Evolutionary conservation across 2,113 vertebrate genomes (phyloP).

Genomic region (Solenodon paradoxus): DNA sequence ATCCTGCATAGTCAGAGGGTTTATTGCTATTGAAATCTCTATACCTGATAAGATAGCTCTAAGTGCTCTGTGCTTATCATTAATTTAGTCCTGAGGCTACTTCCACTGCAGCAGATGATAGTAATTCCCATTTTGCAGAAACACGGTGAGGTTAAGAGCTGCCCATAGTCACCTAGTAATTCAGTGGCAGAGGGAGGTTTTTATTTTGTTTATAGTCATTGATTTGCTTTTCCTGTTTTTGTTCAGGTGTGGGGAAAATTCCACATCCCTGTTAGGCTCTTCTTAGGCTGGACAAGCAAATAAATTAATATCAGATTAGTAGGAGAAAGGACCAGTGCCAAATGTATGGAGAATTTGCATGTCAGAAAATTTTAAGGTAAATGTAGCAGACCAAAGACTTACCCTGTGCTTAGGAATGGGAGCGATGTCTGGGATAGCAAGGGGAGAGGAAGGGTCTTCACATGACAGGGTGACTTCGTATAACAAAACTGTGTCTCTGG

Average conservation of each 20-base stretch:
- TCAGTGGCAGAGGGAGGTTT: background rate
- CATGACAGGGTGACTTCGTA: no score
- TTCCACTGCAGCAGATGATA: background rate
- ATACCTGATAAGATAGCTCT: background rate
- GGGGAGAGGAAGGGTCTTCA: no score
- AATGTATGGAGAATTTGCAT: no score
- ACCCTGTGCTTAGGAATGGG: no score
- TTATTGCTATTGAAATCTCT: background rate
- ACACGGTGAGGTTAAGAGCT: background rate
- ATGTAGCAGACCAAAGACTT: no score
- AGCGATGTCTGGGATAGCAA: no score
- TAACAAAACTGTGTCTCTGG: no score
- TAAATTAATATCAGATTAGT: no score
- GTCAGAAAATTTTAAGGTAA: no score
- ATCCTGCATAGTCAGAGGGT: background rate
- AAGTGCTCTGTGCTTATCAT: background rate
- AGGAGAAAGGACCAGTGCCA: background rate
- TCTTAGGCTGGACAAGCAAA: no score
- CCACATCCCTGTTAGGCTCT: no score
- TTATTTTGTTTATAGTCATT: background rate
- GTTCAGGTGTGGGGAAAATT: no score
- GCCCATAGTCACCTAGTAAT: rapidly evolving
- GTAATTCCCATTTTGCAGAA: background rate
- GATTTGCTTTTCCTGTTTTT: background rate
- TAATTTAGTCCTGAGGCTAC: background rate